Evolutionary conservation across 2,888 invertebrate genomes (phyloP).

Genomic region (Byasa hedistus): DNA sequence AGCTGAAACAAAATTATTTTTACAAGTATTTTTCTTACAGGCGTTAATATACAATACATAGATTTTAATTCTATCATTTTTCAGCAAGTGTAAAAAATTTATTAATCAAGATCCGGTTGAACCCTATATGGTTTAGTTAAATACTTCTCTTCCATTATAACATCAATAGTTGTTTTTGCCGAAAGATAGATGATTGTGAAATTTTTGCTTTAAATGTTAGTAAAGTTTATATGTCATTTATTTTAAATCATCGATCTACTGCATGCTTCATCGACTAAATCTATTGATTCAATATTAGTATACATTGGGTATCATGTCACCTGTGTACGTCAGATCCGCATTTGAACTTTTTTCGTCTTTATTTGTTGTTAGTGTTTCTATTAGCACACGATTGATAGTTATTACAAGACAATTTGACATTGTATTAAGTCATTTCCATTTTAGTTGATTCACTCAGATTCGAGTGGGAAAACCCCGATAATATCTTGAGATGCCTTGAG

Average conservation of each 20-base stretch:
- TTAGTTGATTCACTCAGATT: conserved; percentile 57
- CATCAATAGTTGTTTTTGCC: neutral
- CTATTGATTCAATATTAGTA: conserved; percentile 64
- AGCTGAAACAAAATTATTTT: too few species aligned
- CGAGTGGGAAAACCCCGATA: conserved; percentile 52
- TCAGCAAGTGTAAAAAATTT: too few species aligned
- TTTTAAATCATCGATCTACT: neutral
- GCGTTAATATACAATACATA: too few species aligned
- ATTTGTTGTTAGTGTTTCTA: conserved; percentile 70
- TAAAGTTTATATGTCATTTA: neutral
- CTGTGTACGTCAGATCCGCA: conserved; percentile 71
- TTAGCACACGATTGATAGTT: conserved; percentile 76
- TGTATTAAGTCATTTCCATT: conserved; percentile 71
- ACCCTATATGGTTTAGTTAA: too few species aligned
- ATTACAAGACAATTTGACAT: conserved; percentile 69
- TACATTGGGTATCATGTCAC: conserved; percentile 60
- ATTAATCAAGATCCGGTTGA: too few species aligned
- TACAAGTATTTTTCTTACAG: too few species aligned
- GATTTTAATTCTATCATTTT: too few species aligned
- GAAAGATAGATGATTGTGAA: neutral
- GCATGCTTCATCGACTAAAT: conserved; percentile 41
- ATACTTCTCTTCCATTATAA: too few species aligned
- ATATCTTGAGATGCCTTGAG: conserved; percentile 47
- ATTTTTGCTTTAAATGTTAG: neutral
- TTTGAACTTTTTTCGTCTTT: conserved; percentile 59